Evolutionary conservation across 1,140 invertebrate genomes (phyloP).

Genomic region (Euglossa dilemma): DNA sequence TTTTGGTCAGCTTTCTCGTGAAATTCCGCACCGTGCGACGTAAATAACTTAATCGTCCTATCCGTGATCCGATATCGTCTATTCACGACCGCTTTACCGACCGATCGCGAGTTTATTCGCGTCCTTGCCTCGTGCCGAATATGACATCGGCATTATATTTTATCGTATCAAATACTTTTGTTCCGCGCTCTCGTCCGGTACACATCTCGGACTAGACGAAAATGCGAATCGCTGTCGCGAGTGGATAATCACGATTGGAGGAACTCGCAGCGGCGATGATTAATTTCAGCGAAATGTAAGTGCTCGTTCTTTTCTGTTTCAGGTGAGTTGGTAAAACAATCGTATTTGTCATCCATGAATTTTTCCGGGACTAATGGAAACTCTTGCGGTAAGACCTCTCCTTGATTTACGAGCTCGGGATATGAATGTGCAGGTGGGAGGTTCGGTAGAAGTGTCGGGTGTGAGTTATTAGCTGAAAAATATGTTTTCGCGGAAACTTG

Average conservation of each 20-base stretch:
- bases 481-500: conserved; percentile 69
- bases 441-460: conserved; percentile 64
- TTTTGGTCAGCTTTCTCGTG: too few species aligned
- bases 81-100: too few species aligned
- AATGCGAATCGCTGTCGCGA: neutral
- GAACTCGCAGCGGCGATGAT: neutral
- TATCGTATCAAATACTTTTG: too few species aligned
- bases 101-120: too few species aligned
- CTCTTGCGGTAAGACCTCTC: conserved; percentile 66
- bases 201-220: too few species aligned
- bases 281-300: conserved; percentile 31
- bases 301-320: conserved; percentile 53
- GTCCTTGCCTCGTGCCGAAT: too few species aligned
- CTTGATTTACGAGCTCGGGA: conserved; percentile 68
- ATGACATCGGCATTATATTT: too few species aligned
- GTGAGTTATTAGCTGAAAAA: conserved; percentile 71
- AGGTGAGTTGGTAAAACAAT: conserved; percentile 69
- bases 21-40: too few species aligned
- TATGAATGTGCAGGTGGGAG: conserved; percentile 65
- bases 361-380: conserved; percentile 69
- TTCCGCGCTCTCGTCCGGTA: too few species aligned
- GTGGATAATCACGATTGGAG: neutral
- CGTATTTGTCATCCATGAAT: conserved; percentile 69
- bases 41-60: too few species aligned
- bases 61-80: neutral